Conservation (phyloP, 2,113 vertebrate species). For the Chrysemys picta region DNA sequence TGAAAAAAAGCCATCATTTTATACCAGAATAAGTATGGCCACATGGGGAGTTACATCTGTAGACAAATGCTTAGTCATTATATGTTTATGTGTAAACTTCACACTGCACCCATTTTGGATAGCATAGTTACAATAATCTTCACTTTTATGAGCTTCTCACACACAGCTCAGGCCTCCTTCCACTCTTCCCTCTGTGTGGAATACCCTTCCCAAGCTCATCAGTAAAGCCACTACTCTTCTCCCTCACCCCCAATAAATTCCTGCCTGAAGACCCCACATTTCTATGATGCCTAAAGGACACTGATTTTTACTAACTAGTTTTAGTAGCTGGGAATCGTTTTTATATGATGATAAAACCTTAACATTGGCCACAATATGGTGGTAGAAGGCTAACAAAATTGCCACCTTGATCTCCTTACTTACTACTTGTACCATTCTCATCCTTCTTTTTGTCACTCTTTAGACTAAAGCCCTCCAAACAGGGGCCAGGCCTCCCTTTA, state of each 20-base stretch:
- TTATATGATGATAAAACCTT: not conserved
- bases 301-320: not conserved
- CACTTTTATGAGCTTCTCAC: not conserved
- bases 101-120: not conserved
- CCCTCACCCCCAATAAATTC: not conserved
- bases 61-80: no score
- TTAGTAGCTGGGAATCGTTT: not conserved
- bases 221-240: not conserved
- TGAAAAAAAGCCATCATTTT: not conserved
- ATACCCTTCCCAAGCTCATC: not conserved
- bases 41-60: not conserved
- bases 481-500: not conserved
- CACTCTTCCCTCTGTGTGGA: not conserved
- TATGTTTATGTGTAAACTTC: no score
- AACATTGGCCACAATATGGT: not conserved
- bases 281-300: not conserved
- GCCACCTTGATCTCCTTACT: not conserved
- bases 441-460: not conserved
- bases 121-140: not conserved
- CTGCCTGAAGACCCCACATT: not conserved
- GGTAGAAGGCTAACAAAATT: not conserved
- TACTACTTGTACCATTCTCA: not conserved
- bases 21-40: not conserved
- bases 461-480: not conserved
- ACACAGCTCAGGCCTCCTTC: not conserved